These are phyloP conservation scores for Muraenolepis orangiensis DNA, from an alignment of 2,797 vertebrate species.

Conservation along the genomic window DNA sequence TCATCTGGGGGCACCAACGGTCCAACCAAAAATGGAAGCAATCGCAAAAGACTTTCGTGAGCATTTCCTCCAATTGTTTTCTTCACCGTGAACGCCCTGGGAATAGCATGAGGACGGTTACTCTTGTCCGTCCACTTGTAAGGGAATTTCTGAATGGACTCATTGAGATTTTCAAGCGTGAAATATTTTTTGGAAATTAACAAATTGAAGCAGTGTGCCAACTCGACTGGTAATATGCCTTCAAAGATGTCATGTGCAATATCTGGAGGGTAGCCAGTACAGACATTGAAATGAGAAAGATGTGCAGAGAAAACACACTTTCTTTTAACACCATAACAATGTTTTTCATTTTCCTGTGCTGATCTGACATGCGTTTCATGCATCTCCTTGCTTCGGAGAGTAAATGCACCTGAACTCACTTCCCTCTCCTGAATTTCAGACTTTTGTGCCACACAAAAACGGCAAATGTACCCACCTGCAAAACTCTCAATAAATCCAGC, in stretches of 20 bases:
- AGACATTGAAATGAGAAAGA: conserved; percentile 19
- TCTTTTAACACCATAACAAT: conserved; percentile 10
- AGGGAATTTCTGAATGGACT: conserved; percentile 17
- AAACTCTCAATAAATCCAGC: conserved; percentile 23
- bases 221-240: conserved; percentile 4
- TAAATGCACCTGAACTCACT: not conserved
- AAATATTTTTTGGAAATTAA: conserved; percentile 25
- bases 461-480: conserved; percentile 10
- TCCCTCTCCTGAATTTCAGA: not conserved
- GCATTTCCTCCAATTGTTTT: too few species aligned
- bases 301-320: too few species aligned
- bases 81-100: too few species aligned
- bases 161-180: conserved; percentile 12
- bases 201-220: conserved; percentile 16
- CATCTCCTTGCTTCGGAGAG: too few species aligned
- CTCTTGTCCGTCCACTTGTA: too few species aligned
- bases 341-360: not conserved
- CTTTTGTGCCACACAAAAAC: conserved; percentile 2
- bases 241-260: conserved; percentile 7
- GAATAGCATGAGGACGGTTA: too few species aligned
- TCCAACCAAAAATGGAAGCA: conserved; percentile 25
- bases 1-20: conserved; percentile 25
- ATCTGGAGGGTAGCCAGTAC: conserved; percentile 19
- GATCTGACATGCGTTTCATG: too few species aligned
- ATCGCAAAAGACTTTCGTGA: not conserved